Evolutionary conservation across 2,113 vertebrate species (phyloP).

Genomic region (Campylomormyrus tamandua): DNA sequence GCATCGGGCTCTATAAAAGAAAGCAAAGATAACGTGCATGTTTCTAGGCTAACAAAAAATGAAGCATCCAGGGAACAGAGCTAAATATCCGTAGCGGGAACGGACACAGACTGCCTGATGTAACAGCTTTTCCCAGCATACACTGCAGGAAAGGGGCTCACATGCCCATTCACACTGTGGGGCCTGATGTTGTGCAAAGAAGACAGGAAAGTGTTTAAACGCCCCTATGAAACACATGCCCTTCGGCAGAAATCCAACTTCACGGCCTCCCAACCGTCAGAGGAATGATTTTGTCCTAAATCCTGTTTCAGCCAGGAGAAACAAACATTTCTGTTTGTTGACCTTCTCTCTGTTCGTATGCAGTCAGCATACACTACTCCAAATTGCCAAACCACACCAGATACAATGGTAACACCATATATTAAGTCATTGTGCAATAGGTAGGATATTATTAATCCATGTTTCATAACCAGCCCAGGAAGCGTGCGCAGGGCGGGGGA

Average conservation of each 20-base stretch:
- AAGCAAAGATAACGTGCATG: not conserved
- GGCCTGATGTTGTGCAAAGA: not conserved
- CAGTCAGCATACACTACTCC: not conserved
- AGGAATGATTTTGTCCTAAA: not conserved
- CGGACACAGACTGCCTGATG: not conserved
- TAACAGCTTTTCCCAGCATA: slow-evolving; percentile 3
- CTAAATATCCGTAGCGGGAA: slow-evolving; percentile 13
- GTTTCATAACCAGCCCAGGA: not conserved
- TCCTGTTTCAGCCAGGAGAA: not conserved
- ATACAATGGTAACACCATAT: not conserved
- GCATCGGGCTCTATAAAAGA: not conserved
- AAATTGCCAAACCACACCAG: not conserved
- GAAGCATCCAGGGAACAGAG: not conserved
- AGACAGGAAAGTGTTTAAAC: not conserved
- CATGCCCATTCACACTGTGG: not conserved
- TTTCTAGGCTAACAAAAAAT: not conserved
- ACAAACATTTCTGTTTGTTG: not conserved
- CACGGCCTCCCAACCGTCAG: not conserved
- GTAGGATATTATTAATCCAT: not conserved
- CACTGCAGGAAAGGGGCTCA: not conserved
- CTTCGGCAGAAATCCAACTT: not conserved
- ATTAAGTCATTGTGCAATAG: not conserved
- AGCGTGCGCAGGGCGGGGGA: not conserved
- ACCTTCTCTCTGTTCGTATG: not conserved
- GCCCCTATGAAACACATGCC: not conserved